Conservation (phyloP, 2,888 invertebrate genomes). For the Aphrophora alni region DNA sequence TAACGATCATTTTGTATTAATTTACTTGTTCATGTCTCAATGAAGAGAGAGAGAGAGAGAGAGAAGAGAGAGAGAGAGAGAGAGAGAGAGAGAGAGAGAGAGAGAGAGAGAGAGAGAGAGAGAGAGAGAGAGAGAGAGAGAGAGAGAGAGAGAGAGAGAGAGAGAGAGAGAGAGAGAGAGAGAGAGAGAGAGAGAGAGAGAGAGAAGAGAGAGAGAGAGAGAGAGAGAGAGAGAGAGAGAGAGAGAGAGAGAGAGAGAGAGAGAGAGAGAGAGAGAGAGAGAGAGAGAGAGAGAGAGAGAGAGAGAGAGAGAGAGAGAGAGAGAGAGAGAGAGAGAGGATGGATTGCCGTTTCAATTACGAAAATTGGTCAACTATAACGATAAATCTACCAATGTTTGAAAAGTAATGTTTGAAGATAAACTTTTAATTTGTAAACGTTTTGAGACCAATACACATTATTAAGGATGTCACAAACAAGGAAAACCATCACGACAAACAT, state of each 20-base stretch:
- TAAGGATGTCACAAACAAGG: too few species aligned
- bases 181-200: slow-evolving; percentile 8
- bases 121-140: slow-evolving; percentile 36
- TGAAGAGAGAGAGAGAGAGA: slow-evolving; percentile 18
- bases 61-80: slow-evolving; percentile 10
- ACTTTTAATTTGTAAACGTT: too few species aligned
- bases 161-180: slow-evolving; percentile 20
- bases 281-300: slow-evolving; percentile 29
- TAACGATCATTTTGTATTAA: too few species aligned
- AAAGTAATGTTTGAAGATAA: too few species aligned
- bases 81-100: slow-evolving; percentile 21
- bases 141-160: slow-evolving; percentile 32
- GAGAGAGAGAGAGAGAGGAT: slow-evolving; percentile 15
- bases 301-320: slow-evolving; percentile 22
- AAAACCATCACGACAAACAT: too few species aligned
- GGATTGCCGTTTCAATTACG: too few species aligned
- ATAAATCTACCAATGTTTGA: too few species aligned
- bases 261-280: slow-evolving; percentile 7
- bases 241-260: slow-evolving; percentile 7
- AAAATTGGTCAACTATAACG: too few species aligned
- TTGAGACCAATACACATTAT: too few species aligned
- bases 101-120: slow-evolving; percentile 34
- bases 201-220: slow-evolving; percentile 20
- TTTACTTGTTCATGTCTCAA: too few species aligned
- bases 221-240: not conserved